Evolutionary conservation across 2,113 vertebrate species (phyloP).

Genomic region (Cyphomyrus discorhynchus): DNA sequence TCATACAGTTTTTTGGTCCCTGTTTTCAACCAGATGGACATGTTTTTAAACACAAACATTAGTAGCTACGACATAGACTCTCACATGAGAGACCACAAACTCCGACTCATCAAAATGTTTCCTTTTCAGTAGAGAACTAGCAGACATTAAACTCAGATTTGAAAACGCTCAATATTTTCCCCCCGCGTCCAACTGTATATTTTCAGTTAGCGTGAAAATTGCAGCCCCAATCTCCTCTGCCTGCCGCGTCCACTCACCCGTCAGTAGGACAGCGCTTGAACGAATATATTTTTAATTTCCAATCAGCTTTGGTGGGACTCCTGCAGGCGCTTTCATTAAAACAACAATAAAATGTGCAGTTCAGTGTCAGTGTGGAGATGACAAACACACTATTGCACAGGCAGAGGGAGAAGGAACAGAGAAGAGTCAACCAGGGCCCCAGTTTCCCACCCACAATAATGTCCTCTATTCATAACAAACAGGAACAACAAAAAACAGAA

Average conservation of each 20-base stretch:
- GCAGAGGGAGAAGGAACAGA: conserved; percentile 18
- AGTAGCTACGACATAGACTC: not conserved
- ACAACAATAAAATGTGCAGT: conserved; percentile 51
- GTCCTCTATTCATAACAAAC: conserved; percentile 17
- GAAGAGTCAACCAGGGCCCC: not conserved
- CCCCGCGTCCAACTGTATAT: conserved; percentile 25
- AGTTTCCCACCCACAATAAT: not conserved
- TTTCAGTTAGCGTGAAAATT: conserved; percentile 51
- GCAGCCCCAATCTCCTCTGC: conserved; percentile 27
- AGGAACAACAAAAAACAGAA: conserved; percentile 22
- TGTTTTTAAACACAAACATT: not conserved
- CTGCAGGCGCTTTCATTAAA: conserved; percentile 57
- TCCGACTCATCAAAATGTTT: not conserved
- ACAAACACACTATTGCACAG: conserved; percentile 57
- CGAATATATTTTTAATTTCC: conserved; percentile 52
- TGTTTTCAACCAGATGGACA: not conserved
- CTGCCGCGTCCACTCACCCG: conserved; percentile 32
- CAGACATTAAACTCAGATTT: conserved; percentile 8
- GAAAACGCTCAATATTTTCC: conserved; percentile 6
- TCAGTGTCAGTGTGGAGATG: conserved; percentile 46
- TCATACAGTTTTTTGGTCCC: not conserved
- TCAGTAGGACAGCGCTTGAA: conserved; percentile 45
- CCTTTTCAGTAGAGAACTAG: not conserved
- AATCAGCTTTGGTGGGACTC: conserved; percentile 57
- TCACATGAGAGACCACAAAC: not conserved